phyloP scores from a whole-genome alignment of 2,888 invertebrate species.

The Megamerina dolium region DNA sequence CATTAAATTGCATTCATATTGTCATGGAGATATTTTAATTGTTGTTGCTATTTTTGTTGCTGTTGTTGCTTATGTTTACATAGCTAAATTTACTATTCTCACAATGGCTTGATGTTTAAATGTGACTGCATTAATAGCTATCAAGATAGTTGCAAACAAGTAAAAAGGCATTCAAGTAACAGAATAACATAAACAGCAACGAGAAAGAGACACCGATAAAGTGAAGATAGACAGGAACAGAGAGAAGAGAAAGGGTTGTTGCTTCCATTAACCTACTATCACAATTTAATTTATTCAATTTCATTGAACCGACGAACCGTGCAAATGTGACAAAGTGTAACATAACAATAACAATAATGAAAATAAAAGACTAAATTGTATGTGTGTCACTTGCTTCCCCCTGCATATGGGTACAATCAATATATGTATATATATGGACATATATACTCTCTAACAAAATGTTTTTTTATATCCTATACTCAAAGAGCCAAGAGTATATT shows the following conservation, averaged over 20 bases:
- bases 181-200: too few species aligned
- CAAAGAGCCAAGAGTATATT: too few species aligned
- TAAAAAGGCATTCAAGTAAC: neutral
- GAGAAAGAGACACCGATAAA: too few species aligned
- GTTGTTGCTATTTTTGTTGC: conserved; percentile 4
- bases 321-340: neutral
- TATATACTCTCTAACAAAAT: too few species aligned
- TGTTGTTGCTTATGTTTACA: neutral
- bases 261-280: conserved; percentile 5
- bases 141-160: neutral
- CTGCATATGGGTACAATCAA: too few species aligned
- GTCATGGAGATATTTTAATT: conserved; percentile 8
- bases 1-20: conserved; percentile 17
- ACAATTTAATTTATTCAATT: conserved; percentile 10
- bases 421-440: too few species aligned
- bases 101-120: neutral
- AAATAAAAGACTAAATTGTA: too few species aligned
- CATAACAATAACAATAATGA: too few species aligned
- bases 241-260: too few species aligned
- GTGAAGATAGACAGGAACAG: too few species aligned
- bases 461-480: too few species aligned
- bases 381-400: too few species aligned
- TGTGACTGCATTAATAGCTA: neutral
- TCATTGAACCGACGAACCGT: conserved; percentile 5
- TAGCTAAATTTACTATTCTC: neutral